Evolutionary conservation across 2,797 vertebrate genomes (phyloP).

Genomic region (Lophotriccus pileatus): DNA sequence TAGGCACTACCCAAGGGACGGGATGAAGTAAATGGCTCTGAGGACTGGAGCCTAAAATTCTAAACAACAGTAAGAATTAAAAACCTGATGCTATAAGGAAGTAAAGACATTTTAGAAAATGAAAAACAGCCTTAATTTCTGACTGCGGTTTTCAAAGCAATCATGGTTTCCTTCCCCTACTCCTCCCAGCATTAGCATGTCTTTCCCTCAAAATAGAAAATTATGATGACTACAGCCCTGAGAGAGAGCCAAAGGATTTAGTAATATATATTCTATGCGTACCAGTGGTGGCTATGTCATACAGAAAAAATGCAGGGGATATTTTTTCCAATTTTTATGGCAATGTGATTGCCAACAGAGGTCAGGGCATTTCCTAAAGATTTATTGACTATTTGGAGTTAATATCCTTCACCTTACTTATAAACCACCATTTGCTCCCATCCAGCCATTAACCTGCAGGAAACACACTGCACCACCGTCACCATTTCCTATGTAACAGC

Average conservation of each 20-base stretch:
- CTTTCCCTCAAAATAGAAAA: background rate
- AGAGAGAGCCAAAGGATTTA: background rate
- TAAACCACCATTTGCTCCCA: background rate
- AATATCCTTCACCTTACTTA: background rate
- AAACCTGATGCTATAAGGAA: background rate
- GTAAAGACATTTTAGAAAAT: background rate
- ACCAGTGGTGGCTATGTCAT: constrained; percentile 20
- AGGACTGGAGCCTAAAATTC: background rate
- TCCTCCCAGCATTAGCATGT: background rate
- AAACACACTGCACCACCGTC: background rate
- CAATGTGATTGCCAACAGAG: background rate
- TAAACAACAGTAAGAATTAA: background rate
- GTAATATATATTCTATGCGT: constrained; percentile 22
- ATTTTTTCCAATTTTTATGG: background rate
- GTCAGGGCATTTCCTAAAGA: background rate
- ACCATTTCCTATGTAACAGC: background rate
- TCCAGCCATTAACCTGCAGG: background rate
- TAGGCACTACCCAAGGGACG: background rate
- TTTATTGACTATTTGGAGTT: background rate
- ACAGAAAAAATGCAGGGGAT: background rate
- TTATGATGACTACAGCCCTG: background rate
- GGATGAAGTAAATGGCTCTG: background rate
- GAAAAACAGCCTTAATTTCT: background rate
- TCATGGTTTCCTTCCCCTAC: background rate
- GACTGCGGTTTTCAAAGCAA: background rate